These are phyloP conservation scores for Trididemnum nubilum DNA, from an alignment of 23 tunicate genomes.

Conservation along the genomic window DNA sequence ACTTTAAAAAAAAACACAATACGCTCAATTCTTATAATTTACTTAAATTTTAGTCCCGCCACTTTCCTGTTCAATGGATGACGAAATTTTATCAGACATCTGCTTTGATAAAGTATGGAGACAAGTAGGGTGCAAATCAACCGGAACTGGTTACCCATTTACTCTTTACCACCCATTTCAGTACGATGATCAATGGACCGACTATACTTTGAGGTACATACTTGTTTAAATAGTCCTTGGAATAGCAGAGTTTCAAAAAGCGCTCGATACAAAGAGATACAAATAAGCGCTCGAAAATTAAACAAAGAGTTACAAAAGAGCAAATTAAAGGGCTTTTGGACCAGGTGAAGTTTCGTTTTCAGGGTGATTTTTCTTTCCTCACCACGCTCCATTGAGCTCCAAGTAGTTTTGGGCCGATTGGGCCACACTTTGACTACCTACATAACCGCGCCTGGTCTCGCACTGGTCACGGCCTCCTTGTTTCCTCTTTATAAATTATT, in stretches of 20 bases:
- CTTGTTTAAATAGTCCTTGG: background rate
- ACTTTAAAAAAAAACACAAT: no score
- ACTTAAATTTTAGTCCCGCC: slow-evolving; percentile 4
- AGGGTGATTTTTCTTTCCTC: no score
- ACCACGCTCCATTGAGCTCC: no score
- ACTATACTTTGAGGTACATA: background rate
- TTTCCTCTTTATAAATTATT: no score
- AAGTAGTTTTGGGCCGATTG: no score
- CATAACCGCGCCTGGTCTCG: no score
- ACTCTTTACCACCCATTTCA: background rate
- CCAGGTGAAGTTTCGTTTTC: no score
- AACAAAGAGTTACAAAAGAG: background rate
- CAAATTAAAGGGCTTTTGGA: no score
- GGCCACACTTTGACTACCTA: no score
- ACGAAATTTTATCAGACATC: background rate
- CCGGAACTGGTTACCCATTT: slow-evolving; percentile 4
- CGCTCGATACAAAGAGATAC: background rate
- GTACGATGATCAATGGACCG: background rate
- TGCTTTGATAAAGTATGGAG: background rate
- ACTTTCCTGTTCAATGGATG: background rate
- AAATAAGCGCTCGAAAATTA: background rate
- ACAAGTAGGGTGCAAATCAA: background rate
- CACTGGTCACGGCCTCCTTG: no score
- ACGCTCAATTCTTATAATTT: no score
- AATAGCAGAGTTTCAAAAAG: background rate